Evolutionary conservation across 35 echinoderm and acorn worm genomes (phyloP), one percentile per base, ranked within the genome.

Genomic region (Apostichopus parvimensis): DNA sequence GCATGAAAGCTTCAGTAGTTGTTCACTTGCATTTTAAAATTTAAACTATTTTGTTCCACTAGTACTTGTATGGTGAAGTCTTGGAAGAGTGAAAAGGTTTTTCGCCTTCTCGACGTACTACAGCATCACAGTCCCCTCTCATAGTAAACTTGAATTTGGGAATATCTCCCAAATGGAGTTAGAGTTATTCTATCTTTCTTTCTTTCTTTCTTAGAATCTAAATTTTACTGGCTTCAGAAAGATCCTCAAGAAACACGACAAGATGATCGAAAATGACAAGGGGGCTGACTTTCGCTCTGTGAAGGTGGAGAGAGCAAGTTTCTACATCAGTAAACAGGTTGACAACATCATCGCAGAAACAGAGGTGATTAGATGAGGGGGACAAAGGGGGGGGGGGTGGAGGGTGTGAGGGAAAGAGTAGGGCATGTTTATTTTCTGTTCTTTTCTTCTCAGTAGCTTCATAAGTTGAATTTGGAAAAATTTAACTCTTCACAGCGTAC

Each of bases 201-300:
- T 3, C 53, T n/a, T 45, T 45, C 11, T 34, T 5, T 14, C 9
- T 53, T 91, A 99, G 97, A 94, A 92, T 64, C 91, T 99, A 65
- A 99, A 99, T 82, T 99, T 99, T 88, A 99, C 97, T 23, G 97
- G 97, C 75, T 99, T 99, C 83, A 82, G 97, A 8, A 99, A 99
- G 73, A 99, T 99, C 45, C 90, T 99, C n/a, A 99, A 99, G 95
- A 99, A 99, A 94, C 95, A 99, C 90, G 97, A 99, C 88, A 99
- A 99, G 86, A 94, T 99, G 93, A 87, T 99, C 78, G 59, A 93
- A 56, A 99, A 78, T 54, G 76, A 93, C 56, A 91, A 89, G 82
- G 97, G 97, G 53, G 82, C 86, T 52, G 80, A 93, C 28, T 99
- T 99, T 82, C 91, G 95, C 66, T 57, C 57, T 11, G 52, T 87